A percentile compares a stretch with the other conserved stretches of the same genome.
These are phyloP conservation scores for Sesia bembeciformis DNA, from an alignment of 2,888 invertebrate species.

Conservation along the genomic window DNA sequence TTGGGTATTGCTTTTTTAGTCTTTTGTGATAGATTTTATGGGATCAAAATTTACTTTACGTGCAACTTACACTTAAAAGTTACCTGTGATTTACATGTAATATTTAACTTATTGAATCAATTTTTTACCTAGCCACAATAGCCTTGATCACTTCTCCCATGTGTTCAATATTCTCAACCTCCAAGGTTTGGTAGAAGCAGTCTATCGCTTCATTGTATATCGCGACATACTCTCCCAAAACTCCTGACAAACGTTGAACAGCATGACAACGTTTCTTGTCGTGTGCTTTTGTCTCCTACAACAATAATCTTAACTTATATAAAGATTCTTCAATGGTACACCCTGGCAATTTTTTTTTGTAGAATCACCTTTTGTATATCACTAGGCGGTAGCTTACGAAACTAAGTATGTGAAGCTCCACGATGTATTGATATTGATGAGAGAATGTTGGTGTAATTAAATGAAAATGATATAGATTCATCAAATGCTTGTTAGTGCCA, in stretches of 20 bases:
- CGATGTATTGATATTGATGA: too few relatives aligned
- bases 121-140: slow-evolving; percentile 31
- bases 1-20: too few relatives aligned
- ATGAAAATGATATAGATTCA: too few relatives aligned
- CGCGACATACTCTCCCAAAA: slow-evolving; percentile 35
- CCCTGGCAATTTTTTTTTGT: too few relatives aligned
- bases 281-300: slow-evolving; percentile 29
- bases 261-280: slow-evolving; percentile 37
- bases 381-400: too few relatives aligned
- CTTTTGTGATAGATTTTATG: too few relatives aligned
- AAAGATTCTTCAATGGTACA: too few relatives aligned
- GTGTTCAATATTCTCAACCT: slow-evolving; percentile 43
- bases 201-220: slow-evolving; percentile 38
- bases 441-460: too few relatives aligned
- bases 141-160: slow-evolving; percentile 28
- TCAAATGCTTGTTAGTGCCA: too few relatives aligned
- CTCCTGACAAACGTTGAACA: slow-evolving; percentile 25
- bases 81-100: not conserved
- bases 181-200: slow-evolving; percentile 37
- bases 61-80: not conserved
- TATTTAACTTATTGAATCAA: not conserved
- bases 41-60: not conserved
- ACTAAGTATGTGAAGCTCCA: not conserved
- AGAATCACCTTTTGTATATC: too few relatives aligned
- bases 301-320: too few relatives aligned